These are phyloP conservation scores for Agelastica alni DNA, from an alignment of 2,888 invertebrate species.

Conservation along the genomic window DNA sequence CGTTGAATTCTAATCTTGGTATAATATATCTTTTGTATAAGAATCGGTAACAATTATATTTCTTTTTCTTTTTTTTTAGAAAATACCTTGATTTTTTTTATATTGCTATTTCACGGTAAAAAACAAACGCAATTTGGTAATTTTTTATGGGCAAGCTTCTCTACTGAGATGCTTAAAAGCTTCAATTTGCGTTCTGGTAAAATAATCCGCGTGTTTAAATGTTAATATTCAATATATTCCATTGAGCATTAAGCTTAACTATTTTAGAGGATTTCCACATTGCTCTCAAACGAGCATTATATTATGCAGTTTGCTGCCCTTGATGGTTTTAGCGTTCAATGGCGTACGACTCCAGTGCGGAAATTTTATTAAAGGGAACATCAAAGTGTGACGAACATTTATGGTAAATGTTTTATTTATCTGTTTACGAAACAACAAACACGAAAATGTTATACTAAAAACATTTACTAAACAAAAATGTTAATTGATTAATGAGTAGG, in stretches of 20 bases:
- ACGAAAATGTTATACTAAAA: no score
- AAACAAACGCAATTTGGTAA: not conserved
- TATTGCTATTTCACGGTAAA: not conserved
- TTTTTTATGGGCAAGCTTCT: not conserved
- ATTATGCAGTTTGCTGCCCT: slow-evolving; percentile 18
- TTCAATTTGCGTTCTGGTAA: slow-evolving; percentile 5
- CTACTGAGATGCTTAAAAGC: not conserved
- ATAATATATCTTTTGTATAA: no score
- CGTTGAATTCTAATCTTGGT: no score
- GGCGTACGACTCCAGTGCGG: no score
- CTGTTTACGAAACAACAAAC: no score
- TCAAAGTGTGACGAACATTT: no score
- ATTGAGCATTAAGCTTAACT: slow-evolving; percentile 17
- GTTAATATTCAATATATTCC: slow-evolving; percentile 28
- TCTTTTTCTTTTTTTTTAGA: no score
- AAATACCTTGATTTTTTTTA: not conserved
- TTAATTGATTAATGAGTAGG: no score
- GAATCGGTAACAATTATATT: no score
- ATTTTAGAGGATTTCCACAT: slow-evolving; percentile 25
- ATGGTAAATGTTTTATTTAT: no score
- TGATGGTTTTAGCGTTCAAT: slow-evolving; percentile 10
- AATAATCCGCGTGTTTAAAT: slow-evolving; percentile 27
- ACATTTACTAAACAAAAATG: no score
- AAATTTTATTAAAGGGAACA: no score
- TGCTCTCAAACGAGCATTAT: slow-evolving; percentile 25